Percentiles rank a stretch among this genome's conserved stretches.
Conservation (phyloP, 2,797 vertebrate species). For the Dendrocincla fuliginosa region DNA sequence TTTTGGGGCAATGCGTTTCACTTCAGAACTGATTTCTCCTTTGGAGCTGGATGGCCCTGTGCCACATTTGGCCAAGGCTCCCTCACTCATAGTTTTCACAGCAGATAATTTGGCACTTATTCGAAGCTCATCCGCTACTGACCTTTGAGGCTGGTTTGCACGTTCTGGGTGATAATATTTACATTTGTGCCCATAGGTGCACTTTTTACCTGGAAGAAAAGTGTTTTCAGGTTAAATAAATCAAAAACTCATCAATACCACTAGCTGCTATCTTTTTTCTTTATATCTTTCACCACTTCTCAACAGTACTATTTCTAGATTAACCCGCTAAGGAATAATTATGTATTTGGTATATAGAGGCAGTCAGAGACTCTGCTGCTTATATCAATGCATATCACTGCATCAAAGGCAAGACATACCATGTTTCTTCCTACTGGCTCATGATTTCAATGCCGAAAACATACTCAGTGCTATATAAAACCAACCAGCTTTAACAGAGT, state of each 20-base stretch:
- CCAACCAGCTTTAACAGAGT: not conserved
- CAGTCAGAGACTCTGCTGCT: not conserved
- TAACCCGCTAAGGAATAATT: not conserved
- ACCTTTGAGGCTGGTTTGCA: slow-evolving; percentile 93
- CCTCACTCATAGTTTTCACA: slow-evolving; percentile 98
- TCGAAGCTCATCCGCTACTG: slow-evolving; percentile 96
- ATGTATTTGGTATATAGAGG: not conserved
- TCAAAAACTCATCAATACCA: not conserved
- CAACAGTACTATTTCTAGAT: not conserved
- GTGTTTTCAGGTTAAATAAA: slow-evolving; percentile 5
- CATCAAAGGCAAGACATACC: not conserved
- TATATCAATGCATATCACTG: not conserved
- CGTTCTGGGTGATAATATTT: slow-evolving; percentile 99
- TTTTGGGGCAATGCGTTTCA: slow-evolving; percentile 93
- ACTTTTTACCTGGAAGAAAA: slow-evolving; percentile 92
- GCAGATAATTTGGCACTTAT: slow-evolving; percentile 98
- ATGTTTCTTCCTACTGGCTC: not conserved
- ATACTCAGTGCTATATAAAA: not conserved
- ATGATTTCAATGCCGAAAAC: not conserved
- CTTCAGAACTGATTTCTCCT: slow-evolving; percentile 87
- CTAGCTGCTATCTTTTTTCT: not conserved
- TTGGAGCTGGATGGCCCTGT: slow-evolving; percentile 79
- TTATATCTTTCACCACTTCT: not conserved
- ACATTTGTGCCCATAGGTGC: slow-evolving; percentile 99
- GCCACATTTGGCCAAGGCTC: slow-evolving; percentile 90